Evolutionary conservation across 2,797 vertebrate species (phyloP).

Genomic region (Sebastes oblongus): DNA sequence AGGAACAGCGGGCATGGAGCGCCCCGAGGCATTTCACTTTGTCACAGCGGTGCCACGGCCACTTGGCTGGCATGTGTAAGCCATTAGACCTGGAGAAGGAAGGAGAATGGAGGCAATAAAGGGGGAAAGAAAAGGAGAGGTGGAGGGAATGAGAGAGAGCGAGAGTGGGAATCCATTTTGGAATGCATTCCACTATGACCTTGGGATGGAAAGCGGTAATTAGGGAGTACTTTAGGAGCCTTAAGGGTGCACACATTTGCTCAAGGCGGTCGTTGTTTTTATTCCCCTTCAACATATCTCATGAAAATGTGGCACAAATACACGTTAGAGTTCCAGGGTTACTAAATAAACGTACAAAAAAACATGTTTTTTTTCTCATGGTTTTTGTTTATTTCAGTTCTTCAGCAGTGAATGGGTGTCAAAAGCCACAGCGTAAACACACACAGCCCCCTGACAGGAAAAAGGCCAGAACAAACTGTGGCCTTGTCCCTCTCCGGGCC

Average conservation of each 20-base stretch:
- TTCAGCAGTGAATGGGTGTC: constrained; percentile 68
- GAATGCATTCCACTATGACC: constrained; percentile 77
- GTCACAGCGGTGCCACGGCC: constrained; percentile 54
- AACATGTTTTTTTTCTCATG: constrained; percentile 49
- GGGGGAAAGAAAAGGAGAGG: constrained; percentile 36
- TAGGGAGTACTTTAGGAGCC: constrained; percentile 65
- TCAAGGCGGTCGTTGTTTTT: constrained; percentile 61
- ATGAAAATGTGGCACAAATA: constrained; percentile 70
- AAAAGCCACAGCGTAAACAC: constrained; percentile 72
- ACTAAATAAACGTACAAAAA: constrained; percentile 73
- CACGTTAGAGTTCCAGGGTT: constrained; percentile 68
- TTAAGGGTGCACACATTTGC: constrained; percentile 57
- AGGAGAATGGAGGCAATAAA: constrained; percentile 54
- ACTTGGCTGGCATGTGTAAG: constrained; percentile 70
- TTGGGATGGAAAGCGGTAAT: constrained; percentile 75
- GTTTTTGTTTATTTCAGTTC: constrained; percentile 73
- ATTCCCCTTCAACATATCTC: constrained; percentile 54
- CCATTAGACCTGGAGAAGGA: constrained; percentile 66
- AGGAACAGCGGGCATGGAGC: constrained; percentile 39
- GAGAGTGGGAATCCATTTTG: constrained; percentile 77
- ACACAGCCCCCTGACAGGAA: constrained; percentile 67
- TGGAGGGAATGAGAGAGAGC: constrained; percentile 31
- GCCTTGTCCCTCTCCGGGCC: constrained; percentile 61
- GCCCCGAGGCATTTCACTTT: constrained; percentile 47
- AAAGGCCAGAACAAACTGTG: constrained; percentile 72